Evolutionary conservation across 2,113 vertebrate genomes (phyloP).

Genomic region (Callorhinus ursinus): DNA sequence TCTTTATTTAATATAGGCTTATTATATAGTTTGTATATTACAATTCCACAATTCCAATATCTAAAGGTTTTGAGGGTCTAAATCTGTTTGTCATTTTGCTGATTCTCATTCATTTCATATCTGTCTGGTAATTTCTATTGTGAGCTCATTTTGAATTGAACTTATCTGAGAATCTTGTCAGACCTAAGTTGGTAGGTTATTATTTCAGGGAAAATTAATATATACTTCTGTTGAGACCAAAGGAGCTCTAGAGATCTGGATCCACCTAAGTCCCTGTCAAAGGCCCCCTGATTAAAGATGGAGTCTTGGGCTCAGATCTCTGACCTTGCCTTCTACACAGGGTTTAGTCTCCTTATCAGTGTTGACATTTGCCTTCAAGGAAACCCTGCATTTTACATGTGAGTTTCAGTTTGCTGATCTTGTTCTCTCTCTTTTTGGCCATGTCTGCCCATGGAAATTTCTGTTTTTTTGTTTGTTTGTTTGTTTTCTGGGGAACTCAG

Average conservation of each 20-base stretch:
- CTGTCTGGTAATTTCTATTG: background rate
- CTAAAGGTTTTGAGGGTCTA: background rate
- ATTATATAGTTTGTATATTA: background rate
- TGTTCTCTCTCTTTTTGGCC: background rate
- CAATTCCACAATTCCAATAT: background rate
- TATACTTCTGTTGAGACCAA: background rate
- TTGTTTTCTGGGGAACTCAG: background rate
- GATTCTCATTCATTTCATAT: background rate
- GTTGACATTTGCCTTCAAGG: background rate
- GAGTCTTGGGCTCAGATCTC: background rate
- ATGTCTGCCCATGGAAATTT: background rate
- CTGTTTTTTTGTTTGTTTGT: background rate
- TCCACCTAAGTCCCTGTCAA: background rate
- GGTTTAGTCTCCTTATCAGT: background rate
- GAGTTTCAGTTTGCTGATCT: constrained; percentile 32
- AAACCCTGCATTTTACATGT: background rate
- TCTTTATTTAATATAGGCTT: background rate
- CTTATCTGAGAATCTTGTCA: background rate
- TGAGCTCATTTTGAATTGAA: constrained; percentile 30
- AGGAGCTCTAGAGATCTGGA: background rate
- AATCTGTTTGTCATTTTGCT: background rate
- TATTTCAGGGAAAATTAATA: background rate
- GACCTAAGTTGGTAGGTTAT: background rate
- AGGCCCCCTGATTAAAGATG: background rate
- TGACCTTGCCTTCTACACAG: background rate